Conservation (phyloP, 2,113 vertebrate species). For the Myotis davidii region DNA sequence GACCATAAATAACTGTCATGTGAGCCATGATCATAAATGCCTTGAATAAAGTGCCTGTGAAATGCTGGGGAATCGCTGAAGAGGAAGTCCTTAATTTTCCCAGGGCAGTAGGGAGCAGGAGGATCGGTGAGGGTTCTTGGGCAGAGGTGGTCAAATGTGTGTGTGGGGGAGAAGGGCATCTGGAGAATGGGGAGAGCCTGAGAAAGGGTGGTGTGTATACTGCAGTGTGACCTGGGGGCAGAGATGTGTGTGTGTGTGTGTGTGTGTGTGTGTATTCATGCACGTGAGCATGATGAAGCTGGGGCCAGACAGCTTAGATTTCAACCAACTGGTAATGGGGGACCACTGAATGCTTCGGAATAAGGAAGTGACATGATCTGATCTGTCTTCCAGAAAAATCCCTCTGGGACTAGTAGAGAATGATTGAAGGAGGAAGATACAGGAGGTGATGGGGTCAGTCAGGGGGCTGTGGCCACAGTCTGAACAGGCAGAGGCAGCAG, state of each 20-base stretch:
- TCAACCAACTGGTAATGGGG: constrained; percentile 27
- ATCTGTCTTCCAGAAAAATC: constrained; percentile 48
- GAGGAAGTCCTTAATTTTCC: neutral
- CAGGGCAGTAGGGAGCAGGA: fast-evolving
- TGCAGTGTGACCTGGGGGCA: neutral
- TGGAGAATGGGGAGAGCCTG: neutral
- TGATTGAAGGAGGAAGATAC: constrained; percentile 28
- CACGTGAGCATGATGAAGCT: neutral
- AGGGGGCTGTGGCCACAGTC: neutral
- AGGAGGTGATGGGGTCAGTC: neutral
- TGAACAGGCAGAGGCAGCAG: neutral
- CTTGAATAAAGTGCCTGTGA: neutral
- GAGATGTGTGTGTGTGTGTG: neutral
- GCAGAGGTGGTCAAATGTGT: neutral
- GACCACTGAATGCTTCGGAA: constrained; percentile 26
- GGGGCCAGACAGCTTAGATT: constrained; percentile 30
- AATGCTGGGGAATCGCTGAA: neutral
- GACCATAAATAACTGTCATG: neutral
- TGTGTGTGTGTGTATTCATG: fast-evolving
- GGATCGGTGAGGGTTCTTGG: neutral
- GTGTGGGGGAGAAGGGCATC: neutral
- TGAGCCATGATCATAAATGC: neutral
- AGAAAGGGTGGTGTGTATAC: neutral
- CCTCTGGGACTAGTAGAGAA: neutral
- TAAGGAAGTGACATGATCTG: constrained; percentile 3